Base-by-base conservation (phyloP, 2,797 vertebrate species). In the Rhinichthys osculus region DNA sequence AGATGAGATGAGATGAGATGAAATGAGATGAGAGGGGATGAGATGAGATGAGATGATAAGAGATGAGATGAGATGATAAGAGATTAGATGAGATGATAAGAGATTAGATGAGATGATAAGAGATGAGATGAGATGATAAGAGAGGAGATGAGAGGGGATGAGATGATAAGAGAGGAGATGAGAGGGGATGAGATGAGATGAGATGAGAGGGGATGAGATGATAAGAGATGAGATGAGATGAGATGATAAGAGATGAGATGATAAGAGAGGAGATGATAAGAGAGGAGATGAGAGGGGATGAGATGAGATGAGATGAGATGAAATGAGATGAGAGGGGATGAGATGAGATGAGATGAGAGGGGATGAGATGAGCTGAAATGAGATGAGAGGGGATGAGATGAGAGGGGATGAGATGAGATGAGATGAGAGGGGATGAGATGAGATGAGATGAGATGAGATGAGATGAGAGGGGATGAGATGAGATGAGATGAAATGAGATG, bases 191-290 rank as follows among this genome's bases (percentile, higher is more conserved):
- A 4, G 1, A 38, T 7, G 17, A 38, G 19, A 21, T 0, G 9
- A 11, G 19, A n/a, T 1, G 38, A 13, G 69, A 16, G 0, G 38
- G 7, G 3, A 8, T 7, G 23, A 23, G 23, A 44, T 1, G 1
- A 44, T 21, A n/a, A 0, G 11, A 5, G 10, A 13, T 0, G 3
- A 23, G 19, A 57, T 0, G 10, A 57, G 11, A 71, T 0, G 21
- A 1, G 35, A 13, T 0, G 4, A 6, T 9, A 70, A 0, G 10
- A 4, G 7, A 67, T 0, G 8, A 5, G 6, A 3, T 1, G 33
- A 67, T 17, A 38, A 0, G 33, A 5, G 6, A 19, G 0, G 3
- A 4, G 17, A 30, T 2, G n/a, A 17, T 23, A 71, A 8, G 3
- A 30, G 3, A 27, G 1, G 35, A 7, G 13, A 4, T 2, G 1